phyloP scores from a whole-genome alignment of 2,888 invertebrate genomes.

The Noctua pronuba region DNA sequence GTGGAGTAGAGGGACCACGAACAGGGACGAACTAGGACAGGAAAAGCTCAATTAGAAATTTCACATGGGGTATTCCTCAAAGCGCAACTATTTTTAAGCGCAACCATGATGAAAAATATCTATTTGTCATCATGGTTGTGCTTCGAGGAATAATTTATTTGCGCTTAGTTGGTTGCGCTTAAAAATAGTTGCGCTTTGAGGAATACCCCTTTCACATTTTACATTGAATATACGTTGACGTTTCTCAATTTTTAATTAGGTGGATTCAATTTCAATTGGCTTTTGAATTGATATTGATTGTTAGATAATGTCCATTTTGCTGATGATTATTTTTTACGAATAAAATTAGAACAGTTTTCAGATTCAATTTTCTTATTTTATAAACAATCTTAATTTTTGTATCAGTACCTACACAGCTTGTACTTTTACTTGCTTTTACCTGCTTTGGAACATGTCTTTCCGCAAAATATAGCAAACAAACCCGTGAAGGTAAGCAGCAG shows the following conservation, averaged over 20 bases:
- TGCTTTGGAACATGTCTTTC: neutral
- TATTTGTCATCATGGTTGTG: too few species aligned
- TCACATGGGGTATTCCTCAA: too few species aligned
- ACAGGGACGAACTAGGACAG: neutral
- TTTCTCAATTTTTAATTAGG: neutral
- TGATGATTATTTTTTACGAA: neutral
- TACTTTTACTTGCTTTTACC: neutral
- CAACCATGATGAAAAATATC: too few species aligned
- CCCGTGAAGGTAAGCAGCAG: too few species aligned
- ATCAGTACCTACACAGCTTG: neutral
- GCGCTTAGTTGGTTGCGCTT: too few species aligned
- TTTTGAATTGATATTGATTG: neutral
- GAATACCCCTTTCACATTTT: too few species aligned
- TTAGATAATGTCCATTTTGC: neutral
- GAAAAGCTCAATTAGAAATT: neutral
- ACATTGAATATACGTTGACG: neutral
- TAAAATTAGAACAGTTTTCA: neutral
- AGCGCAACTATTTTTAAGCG: too few species aligned
- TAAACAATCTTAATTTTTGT: neutral
- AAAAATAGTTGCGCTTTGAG: too few species aligned
- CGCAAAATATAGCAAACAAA: neutral
- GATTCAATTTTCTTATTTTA: neutral
- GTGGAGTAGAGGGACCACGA: slow-evolving; percentile 38
- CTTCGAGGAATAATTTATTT: too few species aligned
- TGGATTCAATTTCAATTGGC: neutral